Percentiles rank a stretch among this genome's conserved stretches.
phyloP scores from a whole-genome alignment of 1,140 invertebrate genomes.

The Zaprionus taronus region DNA sequence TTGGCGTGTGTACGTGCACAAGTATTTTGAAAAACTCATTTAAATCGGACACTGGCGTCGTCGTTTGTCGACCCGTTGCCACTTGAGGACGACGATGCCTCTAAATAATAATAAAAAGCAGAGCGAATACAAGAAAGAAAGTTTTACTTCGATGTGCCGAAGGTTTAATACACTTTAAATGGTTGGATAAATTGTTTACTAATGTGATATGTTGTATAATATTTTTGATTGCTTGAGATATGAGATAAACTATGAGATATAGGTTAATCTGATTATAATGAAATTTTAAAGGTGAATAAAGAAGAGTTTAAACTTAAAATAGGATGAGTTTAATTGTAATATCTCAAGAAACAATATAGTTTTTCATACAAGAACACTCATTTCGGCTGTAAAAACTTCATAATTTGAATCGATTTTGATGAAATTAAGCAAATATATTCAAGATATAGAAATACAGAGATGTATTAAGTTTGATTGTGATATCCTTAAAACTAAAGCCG shows the following conservation, averaged over 20 bases:
- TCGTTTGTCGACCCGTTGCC: slow-evolving; percentile 43
- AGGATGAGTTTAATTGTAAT: neutral
- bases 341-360: neutral
- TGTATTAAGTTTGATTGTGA: neutral
- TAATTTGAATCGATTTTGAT: neutral
- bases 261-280: neutral
- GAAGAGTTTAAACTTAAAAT: neutral
- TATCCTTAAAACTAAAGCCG: neutral
- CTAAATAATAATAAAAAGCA: slow-evolving; percentile 37
- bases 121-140: slow-evolving; percentile 22
- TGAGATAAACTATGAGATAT: neutral
- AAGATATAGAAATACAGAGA: fast-evolving
- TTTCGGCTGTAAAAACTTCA: neutral
- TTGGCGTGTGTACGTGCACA: slow-evolving; percentile 75
- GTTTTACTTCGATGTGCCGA: neutral
- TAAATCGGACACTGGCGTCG: slow-evolving; percentile 62
- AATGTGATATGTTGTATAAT: too few species aligned
- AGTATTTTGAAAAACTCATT: slow-evolving; percentile 82
- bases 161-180: neutral
- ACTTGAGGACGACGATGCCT: slow-evolving; percentile 41
- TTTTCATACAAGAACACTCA: neutral
- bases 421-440: neutral
- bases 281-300: neutral
- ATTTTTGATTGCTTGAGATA: too few species aligned
- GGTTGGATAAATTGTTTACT: too few species aligned